Evolutionary conservation across 1,140 invertebrate genomes (phyloP), one percentile per base, ranked within the genome.

Genomic region (Mamestra configurata): DNA sequence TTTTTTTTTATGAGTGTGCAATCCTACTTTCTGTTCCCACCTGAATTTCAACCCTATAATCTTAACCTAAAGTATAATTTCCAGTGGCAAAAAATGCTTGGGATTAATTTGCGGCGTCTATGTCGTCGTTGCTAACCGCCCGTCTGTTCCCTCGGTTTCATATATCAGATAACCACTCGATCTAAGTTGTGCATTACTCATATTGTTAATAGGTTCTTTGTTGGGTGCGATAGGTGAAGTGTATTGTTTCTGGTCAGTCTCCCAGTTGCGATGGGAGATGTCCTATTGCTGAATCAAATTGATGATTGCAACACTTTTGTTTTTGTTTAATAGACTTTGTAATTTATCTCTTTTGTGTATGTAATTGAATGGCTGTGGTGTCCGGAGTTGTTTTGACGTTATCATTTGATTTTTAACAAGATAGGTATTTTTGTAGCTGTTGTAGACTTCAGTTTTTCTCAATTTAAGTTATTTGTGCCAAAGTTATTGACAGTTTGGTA

Each of bases 131-230:
- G 5, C 13, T 24, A 77, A 75, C 53, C 59, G 84, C 82, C 49
- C 66, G 86, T 85, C 75, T 87, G 78, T 57, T n/a, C 10, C 53
- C 7, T n/a, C 20, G 49, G 24, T 70, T 80, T 71, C 75, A 81
- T 81, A 79, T 66, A 82, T 82, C 80, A 83, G 81, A 85, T 83
- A 82, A 66, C 82, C 83, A 84, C 49, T 84, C 86, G 82, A 87
- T 87, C 89, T 89, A 89, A 91, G 87, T 89, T 91, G 84, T 79
- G 78, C 87, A 90, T 89, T 91, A 90, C 84, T 80, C 75, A 86
- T 86, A 84, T 86, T 82, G 87, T 89, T 92, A 90, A 88, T 90
- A 89, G 88, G 82, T 82, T 86, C 81, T 88, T 92, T 92, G 90
- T 90, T 89, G 84, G 85, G 87, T 88, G 89, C 77, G 86, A 86